phyloP scores from a whole-genome alignment of 2,888 invertebrate species.

The Pristionchus arcanus region DNA sequence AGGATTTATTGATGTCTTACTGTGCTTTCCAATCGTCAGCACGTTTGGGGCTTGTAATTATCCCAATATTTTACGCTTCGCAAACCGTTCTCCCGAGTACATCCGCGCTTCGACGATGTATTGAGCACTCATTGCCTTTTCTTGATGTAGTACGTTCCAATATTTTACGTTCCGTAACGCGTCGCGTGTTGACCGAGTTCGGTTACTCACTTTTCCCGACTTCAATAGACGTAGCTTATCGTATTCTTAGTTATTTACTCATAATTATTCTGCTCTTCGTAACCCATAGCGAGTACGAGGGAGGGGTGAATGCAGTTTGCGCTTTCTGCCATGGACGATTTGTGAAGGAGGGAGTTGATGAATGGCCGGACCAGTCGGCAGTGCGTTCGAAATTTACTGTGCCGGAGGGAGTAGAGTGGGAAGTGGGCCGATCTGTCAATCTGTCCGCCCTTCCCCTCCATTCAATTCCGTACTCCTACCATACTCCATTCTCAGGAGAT shows the following conservation, averaged over 20 bases:
- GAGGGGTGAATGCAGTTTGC: background rate
- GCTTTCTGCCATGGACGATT: background rate
- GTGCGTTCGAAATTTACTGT: constrained; percentile 12
- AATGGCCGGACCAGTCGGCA: background rate
- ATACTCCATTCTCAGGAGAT: background rate
- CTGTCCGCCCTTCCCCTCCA: background rate
- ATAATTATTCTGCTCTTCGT: background rate
- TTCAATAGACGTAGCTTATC: background rate
- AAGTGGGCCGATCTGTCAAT: constrained; percentile 25
- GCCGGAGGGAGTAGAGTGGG: background rate
- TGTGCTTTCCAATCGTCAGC: too few species aligned
- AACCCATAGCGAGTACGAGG: background rate
- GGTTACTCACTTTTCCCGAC: too few species aligned
- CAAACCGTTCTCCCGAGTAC: too few species aligned
- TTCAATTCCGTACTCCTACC: background rate
- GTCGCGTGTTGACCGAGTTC: too few species aligned
- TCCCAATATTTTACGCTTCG: too few species aligned
- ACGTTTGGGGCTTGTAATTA: too few species aligned
- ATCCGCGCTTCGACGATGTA: too few species aligned
- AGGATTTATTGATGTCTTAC: too few species aligned
- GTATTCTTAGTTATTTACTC: background rate
- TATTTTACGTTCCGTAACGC: too few species aligned
- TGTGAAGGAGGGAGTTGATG: constrained; percentile 1
- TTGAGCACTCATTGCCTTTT: too few species aligned
- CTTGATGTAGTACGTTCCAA: too few species aligned